Evolutionary conservation across 2,113 vertebrate genomes (phyloP).

Genomic region (Eidolon helvum): DNA sequence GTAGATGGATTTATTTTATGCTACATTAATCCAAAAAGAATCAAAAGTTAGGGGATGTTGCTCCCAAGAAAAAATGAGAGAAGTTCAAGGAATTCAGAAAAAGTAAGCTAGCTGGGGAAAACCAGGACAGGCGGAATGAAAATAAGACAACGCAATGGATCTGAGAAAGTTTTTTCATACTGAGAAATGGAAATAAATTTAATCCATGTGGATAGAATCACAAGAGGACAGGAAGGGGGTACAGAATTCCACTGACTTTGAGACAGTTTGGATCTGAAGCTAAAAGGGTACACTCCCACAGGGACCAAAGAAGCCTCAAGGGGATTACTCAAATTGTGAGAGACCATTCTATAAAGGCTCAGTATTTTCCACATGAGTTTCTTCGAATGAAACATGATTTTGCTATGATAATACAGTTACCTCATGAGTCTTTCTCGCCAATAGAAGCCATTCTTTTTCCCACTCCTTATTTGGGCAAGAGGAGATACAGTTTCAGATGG

Average conservation of each 20-base stretch:
- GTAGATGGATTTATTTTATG: background rate
- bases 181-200: background rate
- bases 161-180: conserved; percentile 10
- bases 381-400: background rate
- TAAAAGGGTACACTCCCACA: background rate
- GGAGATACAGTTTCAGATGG: background rate
- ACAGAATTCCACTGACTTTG: background rate
- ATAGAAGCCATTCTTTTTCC: background rate
- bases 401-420: background rate
- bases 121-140: background rate
- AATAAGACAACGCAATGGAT: conserved; percentile 3
- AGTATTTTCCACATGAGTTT: background rate
- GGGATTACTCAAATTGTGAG: background rate
- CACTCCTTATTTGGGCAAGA: background rate
- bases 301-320: background rate
- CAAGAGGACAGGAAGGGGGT: background rate
- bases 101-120: background rate
- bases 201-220: background rate
- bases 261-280: background rate
- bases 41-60: background rate
- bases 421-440: background rate
- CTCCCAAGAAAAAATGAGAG: background rate
- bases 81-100: background rate
- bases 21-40: background rate
- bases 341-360: background rate